These are phyloP conservation scores for Casuarius casuarius DNA, from an alignment of 2,113 vertebrate species.

Conservation along the genomic window DNA sequence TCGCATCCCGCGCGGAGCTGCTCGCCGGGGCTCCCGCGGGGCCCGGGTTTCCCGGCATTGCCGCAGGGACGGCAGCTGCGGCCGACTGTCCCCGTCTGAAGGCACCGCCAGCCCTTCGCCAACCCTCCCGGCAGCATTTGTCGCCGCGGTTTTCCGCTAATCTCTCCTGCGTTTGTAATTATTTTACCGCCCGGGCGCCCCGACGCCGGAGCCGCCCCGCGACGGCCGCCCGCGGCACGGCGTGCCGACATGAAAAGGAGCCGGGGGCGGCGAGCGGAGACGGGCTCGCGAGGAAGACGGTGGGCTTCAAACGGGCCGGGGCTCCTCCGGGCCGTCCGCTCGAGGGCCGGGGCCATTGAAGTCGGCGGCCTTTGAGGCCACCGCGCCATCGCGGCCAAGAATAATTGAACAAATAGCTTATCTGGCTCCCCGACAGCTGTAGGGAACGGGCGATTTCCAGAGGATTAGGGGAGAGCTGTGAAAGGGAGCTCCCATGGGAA, in stretches of 20 bases:
- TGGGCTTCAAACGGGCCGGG: constrained; percentile 57
- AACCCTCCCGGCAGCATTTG: constrained; percentile 75
- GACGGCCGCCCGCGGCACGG: not conserved
- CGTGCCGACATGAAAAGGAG: constrained; percentile 18
- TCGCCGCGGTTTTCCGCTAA: constrained; percentile 67
- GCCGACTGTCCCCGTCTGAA: constrained; percentile 59
- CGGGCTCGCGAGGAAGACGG: not conserved
- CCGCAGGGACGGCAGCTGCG: constrained; percentile 77
- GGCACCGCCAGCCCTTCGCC: constrained; percentile 43
- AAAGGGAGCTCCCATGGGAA: constrained; percentile 79
- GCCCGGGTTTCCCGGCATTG: not conserved
- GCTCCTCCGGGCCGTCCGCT: constrained; percentile 47
- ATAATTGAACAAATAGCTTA: constrained; percentile 83
- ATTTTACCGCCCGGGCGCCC: constrained; percentile 66
- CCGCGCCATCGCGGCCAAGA: constrained; percentile 73
- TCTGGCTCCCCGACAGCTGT: constrained; percentile 83
- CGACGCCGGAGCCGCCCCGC: not conserved
- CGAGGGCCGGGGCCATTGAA: constrained; percentile 67
- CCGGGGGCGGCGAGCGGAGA: not conserved
- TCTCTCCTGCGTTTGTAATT: constrained; percentile 80
- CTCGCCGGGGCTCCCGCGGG: constrained; percentile 27
- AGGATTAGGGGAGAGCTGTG: constrained; percentile 79
- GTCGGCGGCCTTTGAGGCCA: constrained; percentile 78
- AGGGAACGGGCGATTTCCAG: constrained; percentile 80
- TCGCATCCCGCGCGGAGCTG: not conserved